phyloP scores from a whole-genome alignment of 2,797 vertebrate species.

The Uromys caudimaculatus region DNA sequence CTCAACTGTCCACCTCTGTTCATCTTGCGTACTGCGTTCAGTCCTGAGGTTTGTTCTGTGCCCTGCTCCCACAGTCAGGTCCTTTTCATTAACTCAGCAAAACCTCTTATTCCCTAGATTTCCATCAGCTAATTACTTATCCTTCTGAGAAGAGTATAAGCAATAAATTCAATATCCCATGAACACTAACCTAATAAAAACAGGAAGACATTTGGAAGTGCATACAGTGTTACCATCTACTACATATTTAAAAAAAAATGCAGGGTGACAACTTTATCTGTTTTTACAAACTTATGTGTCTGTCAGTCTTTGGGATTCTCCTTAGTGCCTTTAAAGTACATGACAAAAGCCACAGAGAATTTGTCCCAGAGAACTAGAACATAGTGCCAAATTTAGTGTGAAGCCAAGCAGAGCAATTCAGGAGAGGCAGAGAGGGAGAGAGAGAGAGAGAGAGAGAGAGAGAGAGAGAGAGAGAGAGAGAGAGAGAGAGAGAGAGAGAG shows the following conservation, averaged over 20 bases:
- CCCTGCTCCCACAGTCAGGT: background rate
- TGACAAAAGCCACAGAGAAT: slow-evolving; percentile 22
- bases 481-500: background rate
- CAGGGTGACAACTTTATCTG: background rate
- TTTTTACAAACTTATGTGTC: background rate
- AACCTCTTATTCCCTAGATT: background rate
- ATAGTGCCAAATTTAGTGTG: background rate
- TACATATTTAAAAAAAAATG: background rate
- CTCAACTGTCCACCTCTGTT: background rate
- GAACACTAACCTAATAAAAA: background rate
- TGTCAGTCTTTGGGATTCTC: slow-evolving; percentile 34
- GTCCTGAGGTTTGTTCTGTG: background rate
- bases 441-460: background rate
- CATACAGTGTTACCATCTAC: background rate
- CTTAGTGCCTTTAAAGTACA: slow-evolving; percentile 33
- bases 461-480: background rate
- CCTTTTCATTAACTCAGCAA: slow-evolving; percentile 8
- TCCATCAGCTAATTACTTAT: background rate
- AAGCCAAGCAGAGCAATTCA: background rate
- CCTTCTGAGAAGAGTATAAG: background rate
- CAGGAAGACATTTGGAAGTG: slow-evolving; percentile 44
- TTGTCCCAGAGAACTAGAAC: background rate
- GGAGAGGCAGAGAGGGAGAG: background rate
- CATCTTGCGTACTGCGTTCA: background rate
- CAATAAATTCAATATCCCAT: background rate